phyloP scores from a whole-genome alignment of 2,113 vertebrate genomes.

The Mobula birostris region DNA sequence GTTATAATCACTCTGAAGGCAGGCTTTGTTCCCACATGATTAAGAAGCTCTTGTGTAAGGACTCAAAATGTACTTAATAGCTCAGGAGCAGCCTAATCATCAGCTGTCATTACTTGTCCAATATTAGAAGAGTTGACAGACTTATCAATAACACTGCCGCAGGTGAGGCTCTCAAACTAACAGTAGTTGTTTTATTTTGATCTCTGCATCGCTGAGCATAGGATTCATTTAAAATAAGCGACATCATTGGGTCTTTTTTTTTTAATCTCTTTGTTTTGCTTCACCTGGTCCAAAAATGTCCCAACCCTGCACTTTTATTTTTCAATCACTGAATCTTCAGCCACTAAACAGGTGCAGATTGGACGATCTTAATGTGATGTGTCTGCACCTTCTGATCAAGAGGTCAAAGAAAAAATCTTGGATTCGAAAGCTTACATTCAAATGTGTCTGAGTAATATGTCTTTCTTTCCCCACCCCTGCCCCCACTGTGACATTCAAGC shows the following conservation, averaged over 20 bases:
- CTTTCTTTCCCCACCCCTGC: slow-evolving; percentile 8
- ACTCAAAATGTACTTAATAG: slow-evolving; percentile 89
- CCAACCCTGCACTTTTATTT: slow-evolving; percentile 57
- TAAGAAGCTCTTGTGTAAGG: slow-evolving; percentile 63
- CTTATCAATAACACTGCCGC: slow-evolving; percentile 83
- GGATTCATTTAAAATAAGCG: slow-evolving; percentile 74
- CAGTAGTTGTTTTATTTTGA: slow-evolving; percentile 68
- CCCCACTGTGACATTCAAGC: slow-evolving; percentile 31
- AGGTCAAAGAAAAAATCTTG: not conserved
- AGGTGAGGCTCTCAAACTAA: slow-evolving; percentile 62
- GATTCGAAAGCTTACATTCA: not conserved
- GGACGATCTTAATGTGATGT: slow-evolving; percentile 53
- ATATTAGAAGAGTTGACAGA: slow-evolving; percentile 88
- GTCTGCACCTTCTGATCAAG: not conserved
- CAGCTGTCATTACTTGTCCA: slow-evolving; percentile 80
- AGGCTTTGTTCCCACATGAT: slow-evolving; percentile 70
- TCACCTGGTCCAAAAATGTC: slow-evolving; percentile 70
- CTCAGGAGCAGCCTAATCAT: slow-evolving; percentile 82
- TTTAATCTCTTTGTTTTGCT: slow-evolving; percentile 53
- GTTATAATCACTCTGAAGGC: slow-evolving; percentile 56
- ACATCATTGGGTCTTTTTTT: slow-evolving; percentile 45
- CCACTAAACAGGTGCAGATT: slow-evolving; percentile 39
- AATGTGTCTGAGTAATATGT: slow-evolving; percentile 33
- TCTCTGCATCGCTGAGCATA: slow-evolving; percentile 75
- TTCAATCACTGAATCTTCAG: slow-evolving; percentile 45